Evolutionary conservation across 2,888 invertebrate species (phyloP), one percentile per base, ranked within the genome.

Genomic region (Timema podura): DNA sequence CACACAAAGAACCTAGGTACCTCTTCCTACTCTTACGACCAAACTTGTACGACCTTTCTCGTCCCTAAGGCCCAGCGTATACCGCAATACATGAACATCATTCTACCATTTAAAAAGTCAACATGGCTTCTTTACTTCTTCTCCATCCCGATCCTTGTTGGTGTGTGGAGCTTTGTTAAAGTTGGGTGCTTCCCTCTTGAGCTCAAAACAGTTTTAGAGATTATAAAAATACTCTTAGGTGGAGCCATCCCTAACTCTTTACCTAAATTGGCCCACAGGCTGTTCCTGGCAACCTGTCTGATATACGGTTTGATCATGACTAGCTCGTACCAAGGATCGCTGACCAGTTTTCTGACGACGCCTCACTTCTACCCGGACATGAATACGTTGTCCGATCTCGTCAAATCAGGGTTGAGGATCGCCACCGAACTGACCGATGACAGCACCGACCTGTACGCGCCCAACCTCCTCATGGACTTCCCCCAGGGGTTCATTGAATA

Each of bases 61-160:
- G 61, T 61, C 8, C 61, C 61, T 5, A 61, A 16, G 45, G 61
- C 61, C 30, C 11, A 61, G 61, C 61, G 61, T 30, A 1, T 30
- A 15, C 61, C 61, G 11, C 30, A 11, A 5, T 61, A 61, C 61
- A 61, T 61, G 61, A 61, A 61, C 61, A 61, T 61, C 13, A 61
- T 61, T 13, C 61, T 61, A 13, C 61, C 61, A 61, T 61, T 61
- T 13, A 44, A 30, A 9, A 30, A 13, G 30, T 9, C 30, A 8
- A 9, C 45, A 45, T 61, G 61, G 61, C 11, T 15, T 45, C 30
- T 61, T 7, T 61, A 9, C 9, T 30, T 61, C 44, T 61, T 30
- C 13, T 9, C 61, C 8, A 30, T 61, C 2, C 61, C 61, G 30
- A 11, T 8, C 10, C 61, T 61, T 9, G 16, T 61, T 30, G 1